Evolutionary conservation across 1,140 invertebrate species (phyloP).

Genomic region (Apis cerana): DNA sequence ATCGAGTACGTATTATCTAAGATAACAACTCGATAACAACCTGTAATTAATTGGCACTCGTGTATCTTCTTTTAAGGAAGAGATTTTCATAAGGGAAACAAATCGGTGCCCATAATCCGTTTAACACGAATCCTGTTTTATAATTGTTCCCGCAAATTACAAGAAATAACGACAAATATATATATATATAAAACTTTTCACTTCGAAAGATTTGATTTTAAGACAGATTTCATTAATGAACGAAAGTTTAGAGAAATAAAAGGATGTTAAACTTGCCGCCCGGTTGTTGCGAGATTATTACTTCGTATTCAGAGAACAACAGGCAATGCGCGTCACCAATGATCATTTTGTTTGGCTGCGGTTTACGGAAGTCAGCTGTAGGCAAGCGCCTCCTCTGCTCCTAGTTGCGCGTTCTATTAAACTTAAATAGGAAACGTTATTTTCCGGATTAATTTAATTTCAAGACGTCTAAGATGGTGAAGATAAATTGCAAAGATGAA

Average conservation of each 20-base stretch:
- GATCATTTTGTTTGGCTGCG: conserved; percentile 9
- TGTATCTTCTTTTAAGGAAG: too few species aligned
- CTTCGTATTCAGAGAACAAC: background rate
- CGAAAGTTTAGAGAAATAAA: background rate
- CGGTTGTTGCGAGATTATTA: background rate
- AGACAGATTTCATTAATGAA: background rate
- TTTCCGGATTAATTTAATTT: conserved; percentile 9
- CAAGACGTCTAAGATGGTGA: background rate
- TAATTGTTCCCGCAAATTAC: background rate
- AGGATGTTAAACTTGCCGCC: background rate
- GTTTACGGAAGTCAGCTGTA: conserved; percentile 14
- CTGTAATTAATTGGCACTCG: background rate
- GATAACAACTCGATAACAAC: background rate
- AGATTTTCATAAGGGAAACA: background rate
- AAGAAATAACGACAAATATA: background rate
- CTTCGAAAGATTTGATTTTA: background rate
- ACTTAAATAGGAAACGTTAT: background rate
- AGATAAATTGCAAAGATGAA: background rate
- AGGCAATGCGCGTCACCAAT: background rate
- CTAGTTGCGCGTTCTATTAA: background rate
- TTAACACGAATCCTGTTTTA: too few species aligned
- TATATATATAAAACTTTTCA: background rate
- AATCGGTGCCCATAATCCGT: too few species aligned
- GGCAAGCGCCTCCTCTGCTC: background rate
- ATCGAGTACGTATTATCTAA: background rate